Evolutionary conservation across 2,113 vertebrate genomes (phyloP).

Genomic region (Scortum barcoo): DNA sequence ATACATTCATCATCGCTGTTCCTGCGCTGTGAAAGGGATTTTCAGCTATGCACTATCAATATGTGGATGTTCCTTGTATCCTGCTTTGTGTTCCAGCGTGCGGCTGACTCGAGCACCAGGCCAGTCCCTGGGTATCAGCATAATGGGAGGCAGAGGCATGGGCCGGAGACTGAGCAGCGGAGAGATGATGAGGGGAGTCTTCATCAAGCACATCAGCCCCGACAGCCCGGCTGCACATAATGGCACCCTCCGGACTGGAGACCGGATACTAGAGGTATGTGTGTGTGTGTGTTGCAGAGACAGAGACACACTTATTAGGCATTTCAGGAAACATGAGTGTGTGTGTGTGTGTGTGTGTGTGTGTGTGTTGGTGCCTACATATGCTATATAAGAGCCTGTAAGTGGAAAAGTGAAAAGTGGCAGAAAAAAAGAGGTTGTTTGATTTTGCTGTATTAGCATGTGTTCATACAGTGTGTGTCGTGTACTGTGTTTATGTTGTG

Average conservation of each 20-base stretch:
- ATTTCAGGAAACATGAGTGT: neutral
- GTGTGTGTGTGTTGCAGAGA: conserved; percentile 34
- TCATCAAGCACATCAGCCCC: conserved; percentile 95
- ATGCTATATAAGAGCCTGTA: neutral
- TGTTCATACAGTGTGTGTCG: neutral
- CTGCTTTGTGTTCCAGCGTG: conserved; percentile 83
- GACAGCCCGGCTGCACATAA: conserved; percentile 94
- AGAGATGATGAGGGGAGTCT: conserved; percentile 97
- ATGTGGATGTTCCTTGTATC: conserved; percentile 21
- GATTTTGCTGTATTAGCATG: conserved; percentile 8
- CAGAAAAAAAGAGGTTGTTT: neutral
- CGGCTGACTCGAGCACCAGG: conserved; percentile 90
- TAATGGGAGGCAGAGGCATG: conserved; percentile 97
- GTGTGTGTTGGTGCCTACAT: neutral
- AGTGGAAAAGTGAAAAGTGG: neutral
- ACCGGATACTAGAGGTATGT: conserved; percentile 94
- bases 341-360: neutral
- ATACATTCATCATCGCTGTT: conserved; percentile 29
- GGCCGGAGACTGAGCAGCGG: conserved; percentile 94
- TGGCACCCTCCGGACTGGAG: conserved; percentile 92
- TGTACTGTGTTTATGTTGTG: neutral
- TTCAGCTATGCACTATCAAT: conserved; percentile 10
- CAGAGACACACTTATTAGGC: conserved; percentile 7
- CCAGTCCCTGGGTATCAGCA: conserved; percentile 95
- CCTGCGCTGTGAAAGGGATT: neutral